These are phyloP conservation scores for Drosophila novamexicana DNA, from an alignment of 1,140 invertebrate species.

Conservation along the genomic window DNA sequence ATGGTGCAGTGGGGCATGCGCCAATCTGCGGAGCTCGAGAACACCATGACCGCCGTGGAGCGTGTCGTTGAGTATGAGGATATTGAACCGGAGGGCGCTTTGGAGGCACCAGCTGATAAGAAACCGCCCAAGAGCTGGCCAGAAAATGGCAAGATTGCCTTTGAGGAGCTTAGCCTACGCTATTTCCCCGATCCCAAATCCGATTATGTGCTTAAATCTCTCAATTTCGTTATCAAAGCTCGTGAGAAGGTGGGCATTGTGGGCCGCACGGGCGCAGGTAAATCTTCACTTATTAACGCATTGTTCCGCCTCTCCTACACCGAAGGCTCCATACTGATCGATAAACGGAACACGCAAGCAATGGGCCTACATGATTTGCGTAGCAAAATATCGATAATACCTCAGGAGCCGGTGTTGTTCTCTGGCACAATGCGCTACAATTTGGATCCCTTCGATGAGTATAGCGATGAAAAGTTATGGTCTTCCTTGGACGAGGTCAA, in stretches of 20 bases:
- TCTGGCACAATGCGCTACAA: slow-evolving; percentile 92
- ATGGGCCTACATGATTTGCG: slow-evolving; percentile 89
- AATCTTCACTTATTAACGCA: slow-evolving; percentile 94
- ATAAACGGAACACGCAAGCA: slow-evolving; percentile 87
- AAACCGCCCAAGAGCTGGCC: slow-evolving; percentile 90
- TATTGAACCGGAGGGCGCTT: slow-evolving; percentile 88
- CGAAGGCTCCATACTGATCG: slow-evolving; percentile 90
- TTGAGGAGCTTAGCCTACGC: slow-evolving; percentile 87
- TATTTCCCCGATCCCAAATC: slow-evolving; percentile 88
- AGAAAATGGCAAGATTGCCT: slow-evolving; percentile 87
- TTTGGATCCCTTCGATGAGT: slow-evolving; percentile 93
- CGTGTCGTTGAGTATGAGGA: slow-evolving; percentile 90
- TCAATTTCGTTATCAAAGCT: slow-evolving; percentile 87
- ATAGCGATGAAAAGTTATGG: slow-evolving; percentile 92
- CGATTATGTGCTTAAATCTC: slow-evolving; percentile 87
- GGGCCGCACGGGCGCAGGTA: slow-evolving; percentile 95
- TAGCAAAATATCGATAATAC: slow-evolving; percentile 94
- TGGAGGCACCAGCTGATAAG: slow-evolving; percentile 87
- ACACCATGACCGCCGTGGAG: slow-evolving; percentile 93
- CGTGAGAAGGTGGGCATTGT: slow-evolving; percentile 91
- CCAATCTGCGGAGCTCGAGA: slow-evolving; percentile 93
- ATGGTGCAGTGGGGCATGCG: slow-evolving; percentile 94
- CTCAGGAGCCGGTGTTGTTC: slow-evolving; percentile 95
- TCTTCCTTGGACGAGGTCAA: slow-evolving; percentile 90
- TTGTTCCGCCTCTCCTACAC: slow-evolving; percentile 91